Evolutionary conservation across 2,113 vertebrate genomes (phyloP).

Genomic region (Oncorhynchus clarkii): DNA sequence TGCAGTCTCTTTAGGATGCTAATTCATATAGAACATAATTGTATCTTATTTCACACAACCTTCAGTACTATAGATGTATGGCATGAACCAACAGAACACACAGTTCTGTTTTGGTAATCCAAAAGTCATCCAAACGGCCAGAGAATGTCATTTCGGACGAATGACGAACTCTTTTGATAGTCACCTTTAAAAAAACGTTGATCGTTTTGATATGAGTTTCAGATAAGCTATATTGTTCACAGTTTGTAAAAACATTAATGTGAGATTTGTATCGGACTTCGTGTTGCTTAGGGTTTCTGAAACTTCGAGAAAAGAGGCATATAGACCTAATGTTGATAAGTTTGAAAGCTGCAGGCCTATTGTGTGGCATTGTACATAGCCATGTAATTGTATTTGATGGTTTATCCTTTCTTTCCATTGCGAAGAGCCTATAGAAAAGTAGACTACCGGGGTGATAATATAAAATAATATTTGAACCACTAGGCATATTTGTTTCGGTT

Average conservation of each 20-base stretch:
- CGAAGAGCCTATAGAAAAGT: not conserved
- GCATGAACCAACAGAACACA: too few species aligned
- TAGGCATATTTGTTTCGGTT: not conserved
- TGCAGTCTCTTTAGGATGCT: conserved; percentile 13
- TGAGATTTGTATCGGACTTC: not conserved
- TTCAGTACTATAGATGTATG: not conserved
- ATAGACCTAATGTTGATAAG: not conserved
- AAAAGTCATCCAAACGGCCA: too few species aligned
- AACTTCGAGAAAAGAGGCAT: not conserved
- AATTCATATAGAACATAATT: not conserved
- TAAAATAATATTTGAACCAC: not conserved
- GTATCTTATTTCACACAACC: too few species aligned
- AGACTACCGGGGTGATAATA: too few species aligned
- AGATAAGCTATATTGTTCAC: not conserved
- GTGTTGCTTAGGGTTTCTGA: not conserved
- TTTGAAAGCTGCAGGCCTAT: not conserved
- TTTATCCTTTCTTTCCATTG: not conserved
- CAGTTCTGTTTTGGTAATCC: too few species aligned
- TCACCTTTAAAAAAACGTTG: too few species aligned
- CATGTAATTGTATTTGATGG: not conserved
- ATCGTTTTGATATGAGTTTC: not conserved
- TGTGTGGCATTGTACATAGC: not conserved
- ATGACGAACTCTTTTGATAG: too few species aligned
- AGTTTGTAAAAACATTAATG: not conserved
- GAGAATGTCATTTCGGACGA: too few species aligned